phyloP scores from a whole-genome alignment of 2,888 invertebrate species.

The Drosophila diplacantha region DNA sequence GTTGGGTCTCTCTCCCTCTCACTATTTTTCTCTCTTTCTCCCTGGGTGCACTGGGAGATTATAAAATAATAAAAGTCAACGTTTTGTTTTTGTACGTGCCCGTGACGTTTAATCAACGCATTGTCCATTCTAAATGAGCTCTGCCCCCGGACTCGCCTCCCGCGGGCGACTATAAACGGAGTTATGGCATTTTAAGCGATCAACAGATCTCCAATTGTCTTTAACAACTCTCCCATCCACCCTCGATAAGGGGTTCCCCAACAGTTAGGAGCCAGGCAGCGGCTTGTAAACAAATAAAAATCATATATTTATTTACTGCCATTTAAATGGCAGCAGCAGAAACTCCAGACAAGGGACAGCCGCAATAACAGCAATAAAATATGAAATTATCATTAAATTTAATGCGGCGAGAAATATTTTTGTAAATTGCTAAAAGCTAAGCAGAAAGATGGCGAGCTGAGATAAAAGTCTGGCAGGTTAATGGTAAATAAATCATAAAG shows the following conservation, averaged over 20 bases:
- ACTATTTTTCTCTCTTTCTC: slow-evolving; percentile 2
- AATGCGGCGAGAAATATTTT: slow-evolving; percentile 37
- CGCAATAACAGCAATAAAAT: slow-evolving; percentile 35
- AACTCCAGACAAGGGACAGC: slow-evolving; percentile 57
- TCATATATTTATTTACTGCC: slow-evolving; percentile 42
- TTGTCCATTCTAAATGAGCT: slow-evolving; percentile 54
- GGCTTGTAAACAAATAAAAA: slow-evolving; percentile 33
- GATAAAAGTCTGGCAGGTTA: slow-evolving; percentile 13
- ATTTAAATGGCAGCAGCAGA: slow-evolving; percentile 60
- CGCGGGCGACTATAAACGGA: slow-evolving; percentile 51
- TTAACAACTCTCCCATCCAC: slow-evolving; percentile 16
- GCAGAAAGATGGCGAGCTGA: slow-evolving; percentile 1
- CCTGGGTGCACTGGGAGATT: slow-evolving; percentile 47
- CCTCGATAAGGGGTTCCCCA: slow-evolving; percentile 34
- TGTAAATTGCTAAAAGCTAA: slow-evolving; percentile 20
- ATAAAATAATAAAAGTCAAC: slow-evolving; percentile 68
- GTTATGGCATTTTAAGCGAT: slow-evolving; percentile 71
- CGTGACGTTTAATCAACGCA: slow-evolving; percentile 65
- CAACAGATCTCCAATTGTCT: slow-evolving; percentile 51
- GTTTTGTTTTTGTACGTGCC: slow-evolving; percentile 64
- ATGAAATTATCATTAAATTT: slow-evolving; percentile 37
- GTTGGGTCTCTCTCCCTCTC: slow-evolving; percentile 36
- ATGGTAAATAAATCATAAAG: slow-evolving; percentile 8
- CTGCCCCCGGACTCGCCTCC: background rate
- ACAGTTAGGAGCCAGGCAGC: slow-evolving; percentile 53